A percentile compares a stretch with the other conserved stretches of the same genome.
These are phyloP conservation scores for Poeciliopsis turneri DNA, from an alignment of 2,797 vertebrate genomes.

Conservation along the genomic window DNA sequence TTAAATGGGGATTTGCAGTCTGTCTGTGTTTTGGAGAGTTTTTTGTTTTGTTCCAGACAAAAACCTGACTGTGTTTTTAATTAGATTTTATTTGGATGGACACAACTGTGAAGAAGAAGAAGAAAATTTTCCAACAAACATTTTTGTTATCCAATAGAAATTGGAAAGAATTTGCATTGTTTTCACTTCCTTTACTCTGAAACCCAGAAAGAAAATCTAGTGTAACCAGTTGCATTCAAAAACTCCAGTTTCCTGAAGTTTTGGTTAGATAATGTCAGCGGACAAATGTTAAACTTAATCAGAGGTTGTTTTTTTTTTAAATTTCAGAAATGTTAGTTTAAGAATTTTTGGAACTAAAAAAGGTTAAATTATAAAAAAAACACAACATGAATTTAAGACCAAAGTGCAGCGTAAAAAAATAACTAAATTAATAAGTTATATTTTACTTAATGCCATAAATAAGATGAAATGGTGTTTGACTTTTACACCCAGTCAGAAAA, in stretches of 20 bases:
- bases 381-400: background rate
- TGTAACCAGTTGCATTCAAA: background rate
- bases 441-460: background rate
- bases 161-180: background rate
- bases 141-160: background rate
- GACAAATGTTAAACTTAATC: background rate
- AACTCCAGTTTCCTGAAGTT: background rate
- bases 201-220: background rate
- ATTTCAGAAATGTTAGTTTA: background rate
- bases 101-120: background rate
- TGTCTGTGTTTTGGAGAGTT: background rate
- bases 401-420: background rate
- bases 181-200: background rate
- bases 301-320: background rate
- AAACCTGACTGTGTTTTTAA: background rate
- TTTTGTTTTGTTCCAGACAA: background rate
- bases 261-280: background rate
- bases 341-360: background rate
- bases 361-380: background rate
- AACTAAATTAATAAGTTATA: background rate
- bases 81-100: background rate
- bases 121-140: background rate
- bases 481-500: background rate
- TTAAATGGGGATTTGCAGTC: conserved; percentile 29
- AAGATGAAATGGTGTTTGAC: background rate